Conservation (phyloP, 2,888 invertebrate species). For the Bimastos eiseni region DNA sequence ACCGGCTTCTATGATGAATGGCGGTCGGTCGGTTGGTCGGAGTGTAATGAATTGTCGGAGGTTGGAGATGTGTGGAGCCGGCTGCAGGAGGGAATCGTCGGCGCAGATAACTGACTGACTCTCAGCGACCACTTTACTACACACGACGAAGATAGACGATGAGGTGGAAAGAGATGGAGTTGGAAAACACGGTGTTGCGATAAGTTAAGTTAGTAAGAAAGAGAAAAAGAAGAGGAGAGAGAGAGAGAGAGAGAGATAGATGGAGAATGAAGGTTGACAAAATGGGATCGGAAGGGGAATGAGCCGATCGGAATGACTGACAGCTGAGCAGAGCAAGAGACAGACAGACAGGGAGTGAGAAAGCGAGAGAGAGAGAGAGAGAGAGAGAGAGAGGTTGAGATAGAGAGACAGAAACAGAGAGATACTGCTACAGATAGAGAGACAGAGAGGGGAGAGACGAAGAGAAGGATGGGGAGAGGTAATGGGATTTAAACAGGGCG, state of each 20-base stretch:
- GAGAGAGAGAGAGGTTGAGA: neutral
- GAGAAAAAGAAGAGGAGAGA: neutral
- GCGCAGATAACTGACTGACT: constrained; percentile 3
- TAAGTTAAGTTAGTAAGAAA: neutral
- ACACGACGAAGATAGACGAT: neutral
- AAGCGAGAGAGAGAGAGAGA: neutral
- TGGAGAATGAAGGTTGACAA: neutral
- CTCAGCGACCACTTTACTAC: neutral
- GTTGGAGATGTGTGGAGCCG: neutral
- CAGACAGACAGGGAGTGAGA: neutral
- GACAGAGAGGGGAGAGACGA: neutral
- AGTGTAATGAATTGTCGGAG: neutral
- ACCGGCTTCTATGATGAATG: neutral
- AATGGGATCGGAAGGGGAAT: neutral
- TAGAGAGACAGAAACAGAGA: neutral
- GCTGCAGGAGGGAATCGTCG: neutral
- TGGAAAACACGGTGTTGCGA: neutral
- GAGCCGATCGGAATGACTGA: neutral
- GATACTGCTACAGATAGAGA: neutral
- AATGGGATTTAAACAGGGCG: no score
- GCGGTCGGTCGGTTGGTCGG: neutral
- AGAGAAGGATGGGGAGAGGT: neutral
- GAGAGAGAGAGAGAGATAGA: neutral
- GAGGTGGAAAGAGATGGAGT: neutral
- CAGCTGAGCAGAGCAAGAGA: neutral